A percentile compares a stretch with the other conserved stretches of the same genome.
phyloP scores from a whole-genome alignment of 2,888 invertebrate species.

The Mimas tiliae region DNA sequence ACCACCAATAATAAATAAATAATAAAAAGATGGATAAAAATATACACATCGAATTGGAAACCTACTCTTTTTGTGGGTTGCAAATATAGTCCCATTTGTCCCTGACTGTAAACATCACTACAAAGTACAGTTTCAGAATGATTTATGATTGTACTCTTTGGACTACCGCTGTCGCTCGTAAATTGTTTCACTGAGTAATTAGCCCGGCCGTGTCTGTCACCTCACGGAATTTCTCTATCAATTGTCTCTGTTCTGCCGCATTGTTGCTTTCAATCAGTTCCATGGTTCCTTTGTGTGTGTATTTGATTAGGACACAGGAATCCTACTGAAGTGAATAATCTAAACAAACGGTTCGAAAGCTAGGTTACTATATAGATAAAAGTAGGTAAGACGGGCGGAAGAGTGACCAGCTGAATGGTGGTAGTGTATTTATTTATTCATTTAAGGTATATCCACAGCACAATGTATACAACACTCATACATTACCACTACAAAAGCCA shows the following conservation, averaged over 20 bases:
- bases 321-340: constrained; percentile 6
- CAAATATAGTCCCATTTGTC: neutral
- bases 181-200: constrained; percentile 27
- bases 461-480: no score
- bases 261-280: constrained; percentile 30
- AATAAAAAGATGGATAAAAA: neutral
- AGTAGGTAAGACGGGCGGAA: neutral
- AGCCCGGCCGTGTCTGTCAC: constrained; percentile 30
- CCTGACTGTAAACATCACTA: neutral
- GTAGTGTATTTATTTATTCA: no score
- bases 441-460: no score
- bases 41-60: neutral
- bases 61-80: neutral
- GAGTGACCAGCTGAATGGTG: neutral
- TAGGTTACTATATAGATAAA: neutral
- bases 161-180: constrained; percentile 15
- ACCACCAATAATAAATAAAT: no score
- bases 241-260: constrained; percentile 28
- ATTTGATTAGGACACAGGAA: constrained; percentile 15
- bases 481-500: no score
- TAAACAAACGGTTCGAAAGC: neutral
- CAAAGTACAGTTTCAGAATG: neutral
- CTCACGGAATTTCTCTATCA: constrained; percentile 30
- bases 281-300: constrained; percentile 2
- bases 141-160: neutral